Conservation (phyloP, 2,113 vertebrate genomes). For the Tringa solitaria region DNA sequence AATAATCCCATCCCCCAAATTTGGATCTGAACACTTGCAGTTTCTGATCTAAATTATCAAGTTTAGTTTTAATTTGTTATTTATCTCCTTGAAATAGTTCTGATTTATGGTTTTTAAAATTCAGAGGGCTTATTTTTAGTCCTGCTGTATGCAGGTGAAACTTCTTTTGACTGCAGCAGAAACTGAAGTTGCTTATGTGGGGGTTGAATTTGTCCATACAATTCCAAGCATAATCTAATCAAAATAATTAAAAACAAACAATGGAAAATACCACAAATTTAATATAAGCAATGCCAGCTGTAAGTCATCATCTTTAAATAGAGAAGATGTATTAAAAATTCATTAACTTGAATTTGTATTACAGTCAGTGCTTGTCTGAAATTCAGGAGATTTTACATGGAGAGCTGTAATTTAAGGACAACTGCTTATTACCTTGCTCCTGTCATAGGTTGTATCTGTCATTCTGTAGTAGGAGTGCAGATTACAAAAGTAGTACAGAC, state of each 20-base stretch:
- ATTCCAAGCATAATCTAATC: conserved; percentile 64
- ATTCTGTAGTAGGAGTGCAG: conserved; percentile 2
- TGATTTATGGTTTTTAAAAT: neutral
- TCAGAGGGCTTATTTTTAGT: neutral
- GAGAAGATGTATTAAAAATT: conserved; percentile 66
- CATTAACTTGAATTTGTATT: conserved; percentile 67
- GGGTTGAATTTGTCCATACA: conserved; percentile 39
- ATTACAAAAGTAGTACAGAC: conserved; percentile 51
- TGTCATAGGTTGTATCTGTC: conserved; percentile 35
- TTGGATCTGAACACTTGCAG: neutral
- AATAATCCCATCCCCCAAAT: neutral
- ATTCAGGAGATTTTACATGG: conserved; percentile 52
- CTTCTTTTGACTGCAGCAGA: conserved; percentile 22
- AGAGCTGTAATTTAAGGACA: conserved; percentile 60
- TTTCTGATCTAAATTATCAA: neutral
- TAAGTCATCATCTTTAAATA: conserved; percentile 67
- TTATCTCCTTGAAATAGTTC: conserved; percentile 1
- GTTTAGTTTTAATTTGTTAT: neutral
- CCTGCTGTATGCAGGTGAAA: neutral
- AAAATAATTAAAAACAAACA: conserved; percentile 73
- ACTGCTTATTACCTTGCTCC: conserved; percentile 57
- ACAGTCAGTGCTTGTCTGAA: conserved; percentile 57
- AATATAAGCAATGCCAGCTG: conserved; percentile 66
- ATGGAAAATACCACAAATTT: conserved; percentile 70
- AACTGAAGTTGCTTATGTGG: conserved; percentile 43